Conservation (phyloP, 2,888 invertebrate species). For the Falcaria lacertinaria region DNA sequence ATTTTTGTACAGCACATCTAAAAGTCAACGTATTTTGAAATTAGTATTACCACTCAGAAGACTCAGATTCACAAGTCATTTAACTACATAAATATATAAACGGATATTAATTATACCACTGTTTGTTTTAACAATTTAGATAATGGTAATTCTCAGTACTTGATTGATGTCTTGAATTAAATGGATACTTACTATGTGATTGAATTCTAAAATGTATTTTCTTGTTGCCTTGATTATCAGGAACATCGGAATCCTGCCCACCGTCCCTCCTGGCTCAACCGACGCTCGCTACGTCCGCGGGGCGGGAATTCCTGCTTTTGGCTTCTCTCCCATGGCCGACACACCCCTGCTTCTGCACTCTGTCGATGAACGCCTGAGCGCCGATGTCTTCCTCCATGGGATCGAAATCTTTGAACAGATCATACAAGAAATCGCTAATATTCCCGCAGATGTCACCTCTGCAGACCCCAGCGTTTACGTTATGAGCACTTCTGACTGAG, state of each 20-base stretch:
- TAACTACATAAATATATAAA: no score
- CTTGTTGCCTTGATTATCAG: constrained; percentile 66
- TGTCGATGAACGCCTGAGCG: constrained; percentile 87
- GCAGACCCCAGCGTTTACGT: constrained; percentile 11
- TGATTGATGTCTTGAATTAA: no score
- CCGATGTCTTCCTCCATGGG: constrained; percentile 84
- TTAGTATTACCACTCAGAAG: no score
- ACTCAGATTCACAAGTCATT: no score
- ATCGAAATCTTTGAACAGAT: constrained; percentile 85
- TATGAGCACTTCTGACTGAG: constrained; percentile 4
- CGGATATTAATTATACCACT: no score
- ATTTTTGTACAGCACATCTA: no score
- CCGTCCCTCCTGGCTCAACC: constrained; percentile 90
- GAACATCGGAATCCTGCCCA: constrained; percentile 75
- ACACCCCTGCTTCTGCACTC: constrained; percentile 89
- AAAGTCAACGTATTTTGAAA: no score
- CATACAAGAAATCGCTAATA: constrained; percentile 16
- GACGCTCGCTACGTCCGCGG: constrained; percentile 87
- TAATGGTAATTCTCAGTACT: no score
- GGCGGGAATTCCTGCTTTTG: constrained; percentile 87
- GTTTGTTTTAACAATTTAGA: no score
- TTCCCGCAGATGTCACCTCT: constrained; percentile 7
- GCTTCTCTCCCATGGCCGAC: constrained; percentile 91
- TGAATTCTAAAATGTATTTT: constrained; percentile 2
- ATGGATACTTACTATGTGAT: no score